These are phyloP conservation scores for Chrysolophus pictus DNA, from an alignment of 2,797 vertebrate genomes.

Conservation along the genomic window DNA sequence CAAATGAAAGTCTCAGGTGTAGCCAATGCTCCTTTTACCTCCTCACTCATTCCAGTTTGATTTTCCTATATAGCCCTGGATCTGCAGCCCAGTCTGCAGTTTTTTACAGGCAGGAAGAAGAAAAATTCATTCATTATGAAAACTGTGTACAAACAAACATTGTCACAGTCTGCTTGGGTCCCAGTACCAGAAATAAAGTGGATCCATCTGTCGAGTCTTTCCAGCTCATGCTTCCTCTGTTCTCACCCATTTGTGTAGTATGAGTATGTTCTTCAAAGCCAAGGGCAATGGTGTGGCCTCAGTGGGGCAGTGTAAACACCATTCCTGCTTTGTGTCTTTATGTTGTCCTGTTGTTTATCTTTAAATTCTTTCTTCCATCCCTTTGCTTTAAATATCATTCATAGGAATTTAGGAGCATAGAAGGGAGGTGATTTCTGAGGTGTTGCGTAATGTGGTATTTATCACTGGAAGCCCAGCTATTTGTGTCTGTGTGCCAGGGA, in stretches of 20 bases:
- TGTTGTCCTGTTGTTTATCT: not conserved
- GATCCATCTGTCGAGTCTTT: not conserved
- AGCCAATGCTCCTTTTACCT: not conserved
- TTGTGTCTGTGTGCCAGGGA: rapidly evolving
- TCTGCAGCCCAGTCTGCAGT: not conserved
- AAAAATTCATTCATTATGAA: not conserved
- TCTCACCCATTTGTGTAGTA: not conserved
- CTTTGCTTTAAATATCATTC: not conserved
- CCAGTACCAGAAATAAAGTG: rapidly evolving
- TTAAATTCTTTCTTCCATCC: not conserved
- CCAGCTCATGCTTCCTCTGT: rapidly evolving
- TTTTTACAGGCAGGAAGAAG: not conserved
- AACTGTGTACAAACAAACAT: not conserved
- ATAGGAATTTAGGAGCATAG: not conserved
- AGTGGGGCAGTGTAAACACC: rapidly evolving
- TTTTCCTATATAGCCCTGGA: not conserved
- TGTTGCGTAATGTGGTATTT: not conserved
- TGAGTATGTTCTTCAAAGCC: not conserved
- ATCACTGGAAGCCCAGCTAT: not conserved
- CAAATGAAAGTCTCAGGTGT: not conserved
- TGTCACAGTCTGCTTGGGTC: not conserved
- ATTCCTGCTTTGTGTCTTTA: not conserved
- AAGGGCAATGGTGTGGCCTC: not conserved
- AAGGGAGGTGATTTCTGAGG: not conserved
- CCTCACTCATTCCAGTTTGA: not conserved